A percentile compares a stretch with the other conserved stretches of the same genome.
Conservation (phyloP, 2,888 invertebrate genomes). For the Cryptus armator region DNA sequence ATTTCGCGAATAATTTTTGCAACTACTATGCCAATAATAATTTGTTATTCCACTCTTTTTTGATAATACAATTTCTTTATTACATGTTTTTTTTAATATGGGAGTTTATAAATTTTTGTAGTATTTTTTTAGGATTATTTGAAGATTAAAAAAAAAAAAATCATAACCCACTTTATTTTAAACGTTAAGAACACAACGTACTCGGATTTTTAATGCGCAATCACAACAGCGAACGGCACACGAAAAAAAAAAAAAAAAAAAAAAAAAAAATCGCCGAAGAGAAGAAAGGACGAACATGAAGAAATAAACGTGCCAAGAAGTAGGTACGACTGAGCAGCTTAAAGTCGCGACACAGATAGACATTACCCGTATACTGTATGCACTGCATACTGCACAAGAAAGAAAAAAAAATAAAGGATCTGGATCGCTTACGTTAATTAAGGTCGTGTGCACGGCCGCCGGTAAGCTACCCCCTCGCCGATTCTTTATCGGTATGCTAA, state of each 20-base stretch:
- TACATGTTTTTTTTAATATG: too few relatives aligned
- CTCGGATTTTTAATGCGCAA: neutral
- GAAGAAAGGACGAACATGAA: neutral
- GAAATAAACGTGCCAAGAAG: constrained; percentile 15
- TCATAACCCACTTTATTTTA: too few relatives aligned
- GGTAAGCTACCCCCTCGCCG: constrained; percentile 68
- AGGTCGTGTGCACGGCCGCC: constrained; percentile 78
- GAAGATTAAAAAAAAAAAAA: too few relatives aligned
- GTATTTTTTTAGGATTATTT: too few relatives aligned
- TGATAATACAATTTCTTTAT: too few relatives aligned
- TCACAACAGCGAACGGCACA: neutral
- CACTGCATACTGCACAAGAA: constrained; percentile 37
- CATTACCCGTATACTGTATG: constrained; percentile 18
- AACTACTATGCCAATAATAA: too few relatives aligned
- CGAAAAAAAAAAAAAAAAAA: neutral
- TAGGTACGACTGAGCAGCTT: constrained; percentile 40
- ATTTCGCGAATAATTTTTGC: too few relatives aligned
- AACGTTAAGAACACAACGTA: too few relatives aligned
- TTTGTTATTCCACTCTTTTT: too few relatives aligned
- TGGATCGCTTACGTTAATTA: constrained; percentile 81
- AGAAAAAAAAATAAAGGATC: constrained; percentile 62
- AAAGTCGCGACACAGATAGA: constrained; percentile 32
- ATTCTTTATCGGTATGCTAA: constrained; percentile 81
- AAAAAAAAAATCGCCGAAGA: neutral
- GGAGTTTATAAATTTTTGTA: too few relatives aligned